These are phyloP conservation scores for Tridacna crocea DNA, from an alignment of 2,888 invertebrate species.

Conservation along the genomic window DNA sequence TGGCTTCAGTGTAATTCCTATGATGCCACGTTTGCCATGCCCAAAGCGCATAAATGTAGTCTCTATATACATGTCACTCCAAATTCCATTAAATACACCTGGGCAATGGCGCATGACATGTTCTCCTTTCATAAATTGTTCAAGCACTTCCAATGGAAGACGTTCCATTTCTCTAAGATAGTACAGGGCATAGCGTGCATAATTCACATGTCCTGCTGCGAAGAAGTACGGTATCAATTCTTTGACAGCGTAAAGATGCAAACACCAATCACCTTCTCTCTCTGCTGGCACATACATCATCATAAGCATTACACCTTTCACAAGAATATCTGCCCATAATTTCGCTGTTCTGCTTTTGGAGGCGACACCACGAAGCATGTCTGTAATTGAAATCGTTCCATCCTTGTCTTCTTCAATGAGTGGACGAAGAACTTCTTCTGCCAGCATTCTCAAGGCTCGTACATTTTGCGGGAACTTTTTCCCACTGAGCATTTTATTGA, in stretches of 20 bases:
- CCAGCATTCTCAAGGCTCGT: conserved; percentile 38
- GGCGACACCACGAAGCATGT: no score
- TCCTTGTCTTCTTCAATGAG: background rate
- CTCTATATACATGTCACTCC: conserved; percentile 70
- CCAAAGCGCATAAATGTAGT: conserved; percentile 72
- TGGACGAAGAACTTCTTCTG: conserved; percentile 38
- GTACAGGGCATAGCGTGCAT: conserved; percentile 63
- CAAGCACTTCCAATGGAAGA: conserved; percentile 42
- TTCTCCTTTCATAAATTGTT: conserved; percentile 56
- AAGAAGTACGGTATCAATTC: conserved; percentile 67
- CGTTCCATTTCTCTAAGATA: conserved; percentile 61
- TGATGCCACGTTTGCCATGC: conserved; percentile 61
- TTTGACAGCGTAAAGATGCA: conserved; percentile 54
- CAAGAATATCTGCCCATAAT: conserved; percentile 57
- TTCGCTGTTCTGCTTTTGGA: conserved; percentile 34
- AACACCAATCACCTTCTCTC: conserved; percentile 61
- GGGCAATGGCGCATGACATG: conserved; percentile 63
- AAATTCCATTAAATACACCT: conserved; percentile 67
- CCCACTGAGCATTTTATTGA: conserved; percentile 62
- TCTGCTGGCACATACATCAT: conserved; percentile 60
- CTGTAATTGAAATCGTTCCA: background rate
- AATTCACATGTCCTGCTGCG: conserved; percentile 63
- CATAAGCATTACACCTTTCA: conserved; percentile 60
- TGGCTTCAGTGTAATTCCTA: conserved; percentile 67
- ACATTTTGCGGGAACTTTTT: conserved; percentile 59